These are phyloP conservation scores for Rhopalosiphum padi DNA, from an alignment of 1,140 invertebrate species.

Conservation along the genomic window DNA sequence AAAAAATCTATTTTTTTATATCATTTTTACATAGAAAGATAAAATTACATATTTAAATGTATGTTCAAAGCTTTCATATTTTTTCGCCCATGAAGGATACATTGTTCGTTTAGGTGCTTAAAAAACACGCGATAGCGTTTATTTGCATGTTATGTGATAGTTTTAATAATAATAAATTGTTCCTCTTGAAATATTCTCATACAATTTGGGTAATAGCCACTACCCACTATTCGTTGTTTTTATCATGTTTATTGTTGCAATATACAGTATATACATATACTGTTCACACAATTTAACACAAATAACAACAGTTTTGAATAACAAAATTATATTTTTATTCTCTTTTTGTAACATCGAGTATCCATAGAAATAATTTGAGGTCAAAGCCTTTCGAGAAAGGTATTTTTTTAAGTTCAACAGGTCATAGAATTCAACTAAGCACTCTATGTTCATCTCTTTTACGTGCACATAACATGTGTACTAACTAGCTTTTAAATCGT, in stretches of 20 bases:
- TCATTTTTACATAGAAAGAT: neutral
- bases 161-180: neutral
- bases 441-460: neutral
- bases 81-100: neutral
- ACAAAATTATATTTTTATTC: neutral
- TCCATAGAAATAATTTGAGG: neutral
- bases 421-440: neutral
- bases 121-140: neutral
- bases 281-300: neutral
- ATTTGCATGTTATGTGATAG: neutral
- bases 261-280: neutral
- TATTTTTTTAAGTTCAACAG: neutral
- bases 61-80: neutral
- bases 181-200: neutral
- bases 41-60: too few relatives aligned
- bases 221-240: neutral
- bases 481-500: neutral
- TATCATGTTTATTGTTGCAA: neutral
- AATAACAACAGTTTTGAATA: conserved; percentile 2
- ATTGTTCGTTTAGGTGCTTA: neutral
- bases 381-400: neutral
- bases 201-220: neutral
- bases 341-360: too few relatives aligned
- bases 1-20: neutral
- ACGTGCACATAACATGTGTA: neutral